Conservation (phyloP, 2,797 vertebrate genomes). For the Clarias pachynema region DNA sequence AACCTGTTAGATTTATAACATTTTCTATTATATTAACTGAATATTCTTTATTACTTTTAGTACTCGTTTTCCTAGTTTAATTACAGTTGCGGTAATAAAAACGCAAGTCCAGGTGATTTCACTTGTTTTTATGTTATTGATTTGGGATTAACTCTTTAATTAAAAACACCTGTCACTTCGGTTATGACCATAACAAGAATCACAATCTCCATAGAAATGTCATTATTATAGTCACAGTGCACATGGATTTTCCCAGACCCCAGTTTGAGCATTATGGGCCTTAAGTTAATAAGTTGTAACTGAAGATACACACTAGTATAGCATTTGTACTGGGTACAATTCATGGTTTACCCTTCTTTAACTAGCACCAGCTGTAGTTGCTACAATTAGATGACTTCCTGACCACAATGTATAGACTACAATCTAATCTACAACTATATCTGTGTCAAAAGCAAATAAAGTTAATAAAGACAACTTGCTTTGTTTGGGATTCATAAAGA, state of each 20-base stretch:
- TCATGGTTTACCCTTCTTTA: background rate
- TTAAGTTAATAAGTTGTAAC: background rate
- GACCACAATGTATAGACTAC: background rate
- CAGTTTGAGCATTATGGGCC: background rate
- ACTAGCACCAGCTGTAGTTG: background rate
- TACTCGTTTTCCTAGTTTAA: background rate
- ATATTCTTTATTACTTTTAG: background rate
- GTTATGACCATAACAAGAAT: background rate
- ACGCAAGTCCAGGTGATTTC: background rate
- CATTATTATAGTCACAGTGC: too few species aligned
- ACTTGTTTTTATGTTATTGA: background rate
- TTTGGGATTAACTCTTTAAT: background rate
- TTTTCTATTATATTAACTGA: background rate
- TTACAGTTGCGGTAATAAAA: background rate
- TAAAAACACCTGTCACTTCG: background rate
- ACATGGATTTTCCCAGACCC: background rate
- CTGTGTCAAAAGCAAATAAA: background rate
- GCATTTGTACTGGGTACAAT: background rate
- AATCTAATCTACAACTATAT: background rate
- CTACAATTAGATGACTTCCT: background rate
- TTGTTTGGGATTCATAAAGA: constrained; percentile 3
- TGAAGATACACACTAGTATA: background rate
- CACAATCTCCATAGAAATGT: background rate
- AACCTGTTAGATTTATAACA: background rate
- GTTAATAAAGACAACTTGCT: background rate